Conservation (phyloP, 2,888 invertebrate species). For the Rhimphoctona megacephalus region DNA sequence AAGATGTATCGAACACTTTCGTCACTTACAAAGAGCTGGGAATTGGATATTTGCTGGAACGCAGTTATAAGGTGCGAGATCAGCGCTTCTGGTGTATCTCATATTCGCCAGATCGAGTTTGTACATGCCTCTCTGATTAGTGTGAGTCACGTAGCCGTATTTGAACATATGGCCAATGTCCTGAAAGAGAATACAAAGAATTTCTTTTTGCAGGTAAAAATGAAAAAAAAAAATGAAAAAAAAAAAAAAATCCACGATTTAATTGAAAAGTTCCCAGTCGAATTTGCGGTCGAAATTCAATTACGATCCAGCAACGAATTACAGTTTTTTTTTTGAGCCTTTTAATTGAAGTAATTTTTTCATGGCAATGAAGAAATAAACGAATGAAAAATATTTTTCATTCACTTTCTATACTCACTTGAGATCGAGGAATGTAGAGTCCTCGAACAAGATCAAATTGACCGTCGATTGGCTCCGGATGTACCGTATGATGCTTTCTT, state of each 20-base stretch:
- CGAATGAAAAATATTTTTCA: neutral
- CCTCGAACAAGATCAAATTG: slow-evolving; percentile 90
- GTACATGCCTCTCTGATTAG: slow-evolving; percentile 90
- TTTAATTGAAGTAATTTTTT: too few relatives aligned
- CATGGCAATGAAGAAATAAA: neutral
- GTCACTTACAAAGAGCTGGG: slow-evolving; percentile 89
- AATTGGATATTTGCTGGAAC: slow-evolving; percentile 90
- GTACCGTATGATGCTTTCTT: slow-evolving; percentile 90
- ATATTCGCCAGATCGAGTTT: slow-evolving; percentile 90
- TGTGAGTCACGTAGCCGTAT: slow-evolving; percentile 91
- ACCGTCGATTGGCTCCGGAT: slow-evolving; percentile 91
- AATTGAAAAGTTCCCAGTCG: too few relatives aligned
- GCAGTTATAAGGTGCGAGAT: slow-evolving; percentile 90
- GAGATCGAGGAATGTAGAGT: slow-evolving; percentile 87
- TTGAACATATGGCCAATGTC: slow-evolving; percentile 88
- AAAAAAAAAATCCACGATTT: too few relatives aligned
- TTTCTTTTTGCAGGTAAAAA: too few relatives aligned
- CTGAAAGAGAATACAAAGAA: slow-evolving; percentile 78
- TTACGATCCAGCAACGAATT: too few relatives aligned
- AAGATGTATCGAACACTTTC: neutral
- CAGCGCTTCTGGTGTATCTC: slow-evolving; percentile 90
- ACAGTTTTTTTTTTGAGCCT: too few relatives aligned
- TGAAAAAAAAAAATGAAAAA: too few relatives aligned
- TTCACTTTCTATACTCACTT: slow-evolving; percentile 81
- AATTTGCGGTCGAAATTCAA: too few relatives aligned